These are phyloP conservation scores for Podocnemis expansa DNA, from an alignment of 2,113 vertebrate genomes.

Conservation along the genomic window DNA sequence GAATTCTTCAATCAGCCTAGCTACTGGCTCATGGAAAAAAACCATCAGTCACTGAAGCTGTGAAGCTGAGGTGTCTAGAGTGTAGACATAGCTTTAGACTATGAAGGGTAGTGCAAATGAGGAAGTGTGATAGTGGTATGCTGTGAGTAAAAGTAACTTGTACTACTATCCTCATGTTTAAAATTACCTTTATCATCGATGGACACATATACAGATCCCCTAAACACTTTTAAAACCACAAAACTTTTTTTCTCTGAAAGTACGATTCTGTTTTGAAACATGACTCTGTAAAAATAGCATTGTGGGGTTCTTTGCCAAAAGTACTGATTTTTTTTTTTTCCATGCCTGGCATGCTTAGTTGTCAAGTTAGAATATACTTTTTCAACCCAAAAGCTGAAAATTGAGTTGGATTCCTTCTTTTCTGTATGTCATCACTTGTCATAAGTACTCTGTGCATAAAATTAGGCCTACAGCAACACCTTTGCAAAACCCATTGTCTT, in stretches of 20 bases:
- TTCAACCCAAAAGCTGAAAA: not conserved
- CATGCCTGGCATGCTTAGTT: not conserved
- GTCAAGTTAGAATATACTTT: not conserved
- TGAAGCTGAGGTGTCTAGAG: not conserved
- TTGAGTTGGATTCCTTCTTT: not conserved
- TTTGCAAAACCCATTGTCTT: not conserved
- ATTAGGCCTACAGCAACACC: not conserved
- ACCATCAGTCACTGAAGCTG: not conserved
- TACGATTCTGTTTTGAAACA: not conserved
- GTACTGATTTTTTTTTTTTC: not conserved
- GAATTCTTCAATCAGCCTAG: too few relatives aligned
- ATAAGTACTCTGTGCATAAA: not conserved
- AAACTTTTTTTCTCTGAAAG: not conserved
- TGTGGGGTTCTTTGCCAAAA: not conserved
- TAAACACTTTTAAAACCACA: not conserved
- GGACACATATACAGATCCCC: not conserved
- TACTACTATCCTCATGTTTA: not conserved
- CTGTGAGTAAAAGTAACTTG: not conserved
- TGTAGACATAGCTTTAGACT: not conserved
- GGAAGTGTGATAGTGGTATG: not conserved
- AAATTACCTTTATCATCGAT: not conserved
- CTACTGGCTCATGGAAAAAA: too few relatives aligned
- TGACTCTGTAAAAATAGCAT: not conserved
- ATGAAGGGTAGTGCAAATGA: not conserved
- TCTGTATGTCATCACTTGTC: not conserved